phyloP scores from a whole-genome alignment of 2,888 invertebrate species.

The Eupithecia pulchellata region DNA sequence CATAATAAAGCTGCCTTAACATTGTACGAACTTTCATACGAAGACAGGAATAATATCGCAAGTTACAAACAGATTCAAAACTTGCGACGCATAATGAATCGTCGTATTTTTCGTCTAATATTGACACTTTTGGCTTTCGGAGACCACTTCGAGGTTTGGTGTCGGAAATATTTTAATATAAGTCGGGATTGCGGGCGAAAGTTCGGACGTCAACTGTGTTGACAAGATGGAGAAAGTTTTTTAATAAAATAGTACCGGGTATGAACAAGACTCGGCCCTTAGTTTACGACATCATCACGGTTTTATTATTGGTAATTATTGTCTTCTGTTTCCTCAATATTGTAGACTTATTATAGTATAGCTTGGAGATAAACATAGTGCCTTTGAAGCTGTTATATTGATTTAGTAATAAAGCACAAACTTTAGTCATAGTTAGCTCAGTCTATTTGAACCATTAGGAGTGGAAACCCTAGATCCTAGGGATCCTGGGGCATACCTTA shows the following conservation, averaged over 20 bases:
- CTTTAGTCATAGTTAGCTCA: too few species aligned
- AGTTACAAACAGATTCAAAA: conserved; percentile 58
- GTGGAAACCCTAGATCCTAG: too few species aligned
- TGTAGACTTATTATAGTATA: neutral
- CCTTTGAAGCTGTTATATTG: too few species aligned
- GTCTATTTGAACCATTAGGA: too few species aligned
- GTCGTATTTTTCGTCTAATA: conserved; percentile 52
- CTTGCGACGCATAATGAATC: conserved; percentile 59
- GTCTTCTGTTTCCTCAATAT: conserved; percentile 13
- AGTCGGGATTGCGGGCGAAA: conserved; percentile 58
- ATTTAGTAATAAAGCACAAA: too few species aligned
- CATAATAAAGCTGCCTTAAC: conserved; percentile 42
- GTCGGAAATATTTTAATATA: conserved; percentile 72
- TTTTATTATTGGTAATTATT: conserved; percentile 57
- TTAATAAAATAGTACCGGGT: conserved; percentile 71
- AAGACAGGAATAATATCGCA: conserved; percentile 60
- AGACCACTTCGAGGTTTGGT: conserved; percentile 50
- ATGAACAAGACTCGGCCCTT: conserved; percentile 46
- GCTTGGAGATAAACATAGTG: neutral
- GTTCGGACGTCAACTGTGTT: conserved; percentile 61
- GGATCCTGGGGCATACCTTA: too few species aligned
- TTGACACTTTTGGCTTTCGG: conserved; percentile 49
- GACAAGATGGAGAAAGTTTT: conserved; percentile 71
- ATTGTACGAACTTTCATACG: conserved; percentile 44
- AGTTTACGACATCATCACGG: conserved; percentile 61